Evolutionary conservation across 2,113 vertebrate species (phyloP), one percentile per base, ranked within the genome.

Genomic region (Pachypanchax playfairii): DNA sequence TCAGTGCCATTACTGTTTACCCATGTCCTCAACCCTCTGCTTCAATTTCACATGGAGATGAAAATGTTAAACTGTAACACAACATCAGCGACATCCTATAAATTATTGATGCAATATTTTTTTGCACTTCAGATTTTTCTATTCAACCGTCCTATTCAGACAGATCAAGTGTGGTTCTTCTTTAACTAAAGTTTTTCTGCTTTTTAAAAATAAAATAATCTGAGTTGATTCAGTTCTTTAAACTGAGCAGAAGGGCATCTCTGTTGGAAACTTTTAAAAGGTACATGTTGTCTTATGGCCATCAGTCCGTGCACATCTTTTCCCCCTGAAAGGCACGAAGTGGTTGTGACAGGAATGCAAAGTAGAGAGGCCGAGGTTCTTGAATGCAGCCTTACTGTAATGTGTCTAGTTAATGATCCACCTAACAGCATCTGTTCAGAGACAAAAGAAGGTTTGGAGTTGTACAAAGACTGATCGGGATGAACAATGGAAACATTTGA

Each of bases 301-400:
- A 85, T 74, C 70, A 63, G 85, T 62, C 79, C 75, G 15, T 88
- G 76, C 50, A 67, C 69, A 69, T 76, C 69, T 81, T 90, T 90
- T 65, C 58, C 71, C 26, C 36, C 22, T 47, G 51, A 62, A 61
- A 77, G 74, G 80, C 92, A 93, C 90, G 89, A 85, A 86, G 70
- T 24, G 77, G 73, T 51, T 91, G 90, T 93, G 91, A 92, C 86
- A 86, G 51, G 91, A 93, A 93, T 92, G 83, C 56, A 74, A 91
- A 91, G 65, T 66, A 75, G 80, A 68, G 66, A 67, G 82, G 71
- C 71, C 44, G 29, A 20, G 51, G 68, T 62, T 73, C 41, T 53
- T 73, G 50, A 79, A 43, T 59, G 28, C 64, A 58, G 55, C 61
- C 43, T 66, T 18, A 56, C 70, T 35, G 57, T 62, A 42, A 76